A percentile compares a stretch with the other conserved stretches of the same genome.
phyloP scores from a whole-genome alignment of 2,888 invertebrate species.

The Drosophila nigricruria region DNA sequence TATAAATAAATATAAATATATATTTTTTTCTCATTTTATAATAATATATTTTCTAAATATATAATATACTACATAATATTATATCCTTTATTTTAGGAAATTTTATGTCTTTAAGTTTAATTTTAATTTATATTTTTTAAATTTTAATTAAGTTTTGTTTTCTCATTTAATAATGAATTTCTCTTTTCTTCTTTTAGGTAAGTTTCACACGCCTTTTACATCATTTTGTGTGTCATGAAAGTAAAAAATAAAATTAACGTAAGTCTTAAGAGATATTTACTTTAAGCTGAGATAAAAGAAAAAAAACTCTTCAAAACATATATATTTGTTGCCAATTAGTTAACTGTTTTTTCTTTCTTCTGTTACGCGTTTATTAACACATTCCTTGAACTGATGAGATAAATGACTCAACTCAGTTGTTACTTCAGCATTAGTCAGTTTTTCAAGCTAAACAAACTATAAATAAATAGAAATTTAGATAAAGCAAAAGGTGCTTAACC shows the following conservation, averaged over 20 bases:
- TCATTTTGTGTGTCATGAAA: not conserved
- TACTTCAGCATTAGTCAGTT: conserved; percentile 22
- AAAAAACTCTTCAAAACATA: not conserved
- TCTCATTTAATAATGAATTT: not conserved
- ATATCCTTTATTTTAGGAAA: not conserved
- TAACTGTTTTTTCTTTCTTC: conserved; percentile 2
- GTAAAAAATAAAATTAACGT: conserved; percentile 18
- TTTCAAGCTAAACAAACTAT: not conserved
- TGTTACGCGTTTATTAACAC: conserved; percentile 24
- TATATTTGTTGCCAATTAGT: conserved; percentile 4
- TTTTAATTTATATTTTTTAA: no score
- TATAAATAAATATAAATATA: no score
- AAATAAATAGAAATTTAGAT: conserved; percentile 2
- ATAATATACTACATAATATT: not conserved
- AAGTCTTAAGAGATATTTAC: conserved; percentile 18
- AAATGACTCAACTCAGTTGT: conserved; percentile 40
- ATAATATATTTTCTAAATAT: not conserved
- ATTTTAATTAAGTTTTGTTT: not conserved
- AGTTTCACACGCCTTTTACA: conserved; percentile 28
- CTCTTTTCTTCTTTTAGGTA: conserved; percentile 54
- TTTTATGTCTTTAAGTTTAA: no score
- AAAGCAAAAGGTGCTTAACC: conserved; percentile 5
- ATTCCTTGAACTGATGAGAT: conserved; percentile 21
- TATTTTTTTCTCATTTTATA: not conserved
- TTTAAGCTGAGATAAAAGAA: not conserved